Base-by-base conservation (phyloP, 2,888 invertebrate species). In the Unio pictorum region DNA sequence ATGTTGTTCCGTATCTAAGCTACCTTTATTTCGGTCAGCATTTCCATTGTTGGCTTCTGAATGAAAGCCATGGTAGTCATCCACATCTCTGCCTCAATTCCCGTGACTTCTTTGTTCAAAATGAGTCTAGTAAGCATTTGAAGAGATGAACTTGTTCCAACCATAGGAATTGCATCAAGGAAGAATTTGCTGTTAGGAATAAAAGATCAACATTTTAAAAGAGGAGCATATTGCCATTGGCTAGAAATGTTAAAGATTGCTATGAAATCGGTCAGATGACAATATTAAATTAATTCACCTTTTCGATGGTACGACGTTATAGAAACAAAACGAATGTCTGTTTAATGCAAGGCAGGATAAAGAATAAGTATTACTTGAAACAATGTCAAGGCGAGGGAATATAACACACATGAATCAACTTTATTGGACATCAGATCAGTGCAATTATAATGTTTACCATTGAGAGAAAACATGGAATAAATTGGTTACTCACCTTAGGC, bases 61-160 rank as follows among this genome's bases (percentile, higher is more conserved):
- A 96, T 94, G 90, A 97, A 94, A 7, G 96, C 94, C 86, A 98
- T 92, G 0, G 96, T 94, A 81, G 94, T 93, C 84, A 97, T 93
- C 97, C 97, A 98, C 79, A 94, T 94, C 64, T 94, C 93, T 1
- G 93, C 92, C 26, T 93, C 94, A 2, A 92, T 92, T 67, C 92
- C 92, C 18, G 93, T 91, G 1, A 95, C 91, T 20, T 91, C 91
- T 63, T 92, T 92, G 34, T 92, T 91, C 55, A 94, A 89, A 67
- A 97, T 94, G 89, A 95, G 92, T 86, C 96, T 94, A 72, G 94
- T 94, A 93, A 98, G 96, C 26, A 97, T 91, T 66, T 93, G 92
- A 23, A 96, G 93, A 0, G 96, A 94, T 0, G 95, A 95, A 0
- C 94, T 93, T 75, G 95, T 96, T 4, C 95, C 95, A 61, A 96